Evolutionary conservation across 2,888 invertebrate genomes (phyloP).

Genomic region (Willowsia nigromaculata): DNA sequence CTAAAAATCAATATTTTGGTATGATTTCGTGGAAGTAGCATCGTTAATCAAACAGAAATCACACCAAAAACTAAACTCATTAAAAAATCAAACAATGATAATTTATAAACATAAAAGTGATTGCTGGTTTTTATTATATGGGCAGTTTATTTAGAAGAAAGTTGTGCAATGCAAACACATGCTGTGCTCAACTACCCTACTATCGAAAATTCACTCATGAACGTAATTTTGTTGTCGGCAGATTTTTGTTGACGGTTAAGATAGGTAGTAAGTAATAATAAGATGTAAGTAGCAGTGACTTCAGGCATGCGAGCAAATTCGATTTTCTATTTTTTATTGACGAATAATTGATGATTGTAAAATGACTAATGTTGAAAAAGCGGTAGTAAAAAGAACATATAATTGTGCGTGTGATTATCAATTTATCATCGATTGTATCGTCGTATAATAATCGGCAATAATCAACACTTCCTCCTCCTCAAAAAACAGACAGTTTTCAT

Average conservation of each 20-base stretch:
- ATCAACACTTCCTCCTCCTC: neutral
- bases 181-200: neutral
- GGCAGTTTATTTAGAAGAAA: slow-evolving; percentile 17
- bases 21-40: neutral
- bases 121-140: neutral
- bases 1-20: neutral
- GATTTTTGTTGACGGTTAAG: neutral
- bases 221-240: neutral
- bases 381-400: neutral
- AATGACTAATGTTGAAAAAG: neutral
- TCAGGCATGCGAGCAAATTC: neutral
- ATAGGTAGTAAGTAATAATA: neutral
- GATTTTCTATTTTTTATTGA: neutral
- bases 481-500: neutral
- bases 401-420: neutral
- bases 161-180: slow-evolving; percentile 1
- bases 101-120: slow-evolving; percentile 1
- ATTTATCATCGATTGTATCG: slow-evolving; percentile 16
- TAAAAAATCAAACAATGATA: slow-evolving; percentile 26
- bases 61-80: slow-evolving; percentile 27
- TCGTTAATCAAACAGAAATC: slow-evolving; percentile 47
- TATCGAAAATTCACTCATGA: slow-evolving; percentile 3
- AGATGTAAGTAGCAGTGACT: neutral
- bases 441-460: no score
- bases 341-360: slow-evolving; percentile 28